A percentile compares a stretch with the other conserved stretches of the same genome.
phyloP scores from a whole-genome alignment of 2,888 invertebrate species.

The Sphaerophoria taeniata region DNA sequence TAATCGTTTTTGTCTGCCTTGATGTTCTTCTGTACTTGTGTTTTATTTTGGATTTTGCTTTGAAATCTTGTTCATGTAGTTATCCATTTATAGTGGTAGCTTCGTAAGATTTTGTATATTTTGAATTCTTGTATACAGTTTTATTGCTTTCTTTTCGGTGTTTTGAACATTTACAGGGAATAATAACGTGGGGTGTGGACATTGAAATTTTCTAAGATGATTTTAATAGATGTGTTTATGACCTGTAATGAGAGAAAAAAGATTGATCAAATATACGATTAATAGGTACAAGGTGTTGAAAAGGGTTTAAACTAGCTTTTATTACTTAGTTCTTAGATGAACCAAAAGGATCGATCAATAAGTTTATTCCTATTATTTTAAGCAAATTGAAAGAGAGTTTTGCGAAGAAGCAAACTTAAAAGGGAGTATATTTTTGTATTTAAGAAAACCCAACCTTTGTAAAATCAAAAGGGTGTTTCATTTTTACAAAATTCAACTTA shows the following conservation, averaged over 20 bases:
- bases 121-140: slow-evolving; percentile 48
- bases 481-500: too few relatives aligned
- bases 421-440: too few relatives aligned
- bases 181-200: slow-evolving; percentile 42
- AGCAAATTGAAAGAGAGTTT: too few relatives aligned
- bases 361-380: too few relatives aligned
- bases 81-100: slow-evolving; percentile 54
- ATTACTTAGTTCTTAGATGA: too few relatives aligned
- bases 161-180: slow-evolving; percentile 17
- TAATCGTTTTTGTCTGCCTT: slow-evolving; percentile 50
- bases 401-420: too few relatives aligned
- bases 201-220: slow-evolving; percentile 61
- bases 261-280: slow-evolving; percentile 36
- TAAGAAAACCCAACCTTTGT: too few relatives aligned
- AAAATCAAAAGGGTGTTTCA: too few relatives aligned
- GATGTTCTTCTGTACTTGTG: slow-evolving; percentile 16
- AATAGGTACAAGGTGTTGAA: slow-evolving; percentile 44
- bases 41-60: slow-evolving; percentile 29
- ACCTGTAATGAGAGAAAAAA: slow-evolving; percentile 71
- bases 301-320: not conserved
- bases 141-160: slow-evolving; percentile 61
- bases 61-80: slow-evolving; percentile 49
- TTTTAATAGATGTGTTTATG: slow-evolving; percentile 71
- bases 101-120: slow-evolving; percentile 17
- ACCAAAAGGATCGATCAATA: too few relatives aligned